A percentile compares a stretch with the other conserved stretches of the same genome.
phyloP scores from a whole-genome alignment of 1,140 invertebrate species.

The Cotesia typhae region DNA sequence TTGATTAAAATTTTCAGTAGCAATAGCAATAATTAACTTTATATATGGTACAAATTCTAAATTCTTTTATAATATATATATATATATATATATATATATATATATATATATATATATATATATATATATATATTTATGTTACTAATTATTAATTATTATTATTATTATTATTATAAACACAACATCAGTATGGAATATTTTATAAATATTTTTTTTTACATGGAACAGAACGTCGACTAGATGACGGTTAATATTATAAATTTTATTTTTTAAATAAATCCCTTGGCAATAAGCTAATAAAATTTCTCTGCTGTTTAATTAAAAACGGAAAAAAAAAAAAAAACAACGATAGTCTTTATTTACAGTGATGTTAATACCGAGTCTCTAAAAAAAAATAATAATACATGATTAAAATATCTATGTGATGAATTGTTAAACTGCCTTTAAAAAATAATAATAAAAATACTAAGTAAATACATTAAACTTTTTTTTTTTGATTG shows the following conservation, averaged over 20 bases:
- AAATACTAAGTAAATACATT: conserved; percentile 40
- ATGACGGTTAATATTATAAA: conserved; percentile 38
- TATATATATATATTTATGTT: too few relatives aligned
- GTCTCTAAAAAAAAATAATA: conserved; percentile 5
- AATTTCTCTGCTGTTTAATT: background rate
- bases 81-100: too few relatives aligned
- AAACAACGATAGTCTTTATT: background rate
- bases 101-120: too few relatives aligned
- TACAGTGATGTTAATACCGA: conserved; percentile 3
- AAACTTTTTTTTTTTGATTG: conserved; percentile 38
- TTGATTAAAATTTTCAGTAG: background rate
- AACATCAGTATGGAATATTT: too few relatives aligned
- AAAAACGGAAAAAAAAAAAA: background rate
- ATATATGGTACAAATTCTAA: too few relatives aligned
- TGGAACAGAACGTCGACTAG: conserved; percentile 40
- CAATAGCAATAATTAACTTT: background rate
- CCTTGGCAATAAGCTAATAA: conserved; percentile 34
- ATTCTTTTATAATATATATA: too few relatives aligned
- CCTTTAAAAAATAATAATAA: background rate
- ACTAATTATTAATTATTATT: too few relatives aligned
- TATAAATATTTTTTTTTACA: background rate
- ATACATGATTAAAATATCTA: background rate
- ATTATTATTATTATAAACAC: too few relatives aligned
- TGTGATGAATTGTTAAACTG: conserved; percentile 12
- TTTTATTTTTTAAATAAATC: conserved; percentile 36